Conservation (phyloP, 2,113 vertebrate genomes). For the Nibea albiflora region DNA sequence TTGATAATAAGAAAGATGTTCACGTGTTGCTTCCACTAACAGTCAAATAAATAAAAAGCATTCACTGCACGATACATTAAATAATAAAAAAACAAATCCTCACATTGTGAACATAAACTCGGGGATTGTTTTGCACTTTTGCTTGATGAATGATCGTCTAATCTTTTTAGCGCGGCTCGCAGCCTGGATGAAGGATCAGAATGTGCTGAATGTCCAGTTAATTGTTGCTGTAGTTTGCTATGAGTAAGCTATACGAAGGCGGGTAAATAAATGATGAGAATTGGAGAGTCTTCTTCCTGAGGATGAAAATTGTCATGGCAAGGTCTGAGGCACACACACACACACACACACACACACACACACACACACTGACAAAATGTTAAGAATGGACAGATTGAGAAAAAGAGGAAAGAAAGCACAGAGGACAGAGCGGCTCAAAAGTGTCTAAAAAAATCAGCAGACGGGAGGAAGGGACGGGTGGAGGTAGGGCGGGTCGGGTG, state of each 20-base stretch:
- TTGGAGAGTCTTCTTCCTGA: background rate
- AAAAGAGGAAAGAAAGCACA: constrained; percentile 7
- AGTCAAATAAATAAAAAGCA: background rate
- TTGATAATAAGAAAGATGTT: background rate
- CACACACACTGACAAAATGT: constrained; percentile 1
- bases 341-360: constrained; percentile 19
- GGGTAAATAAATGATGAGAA: constrained; percentile 3
- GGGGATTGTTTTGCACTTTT: background rate
- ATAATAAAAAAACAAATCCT: background rate
- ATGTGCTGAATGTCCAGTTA: background rate
- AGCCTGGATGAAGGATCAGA: background rate
- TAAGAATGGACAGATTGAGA: constrained; percentile 10
- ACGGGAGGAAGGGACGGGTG: background rate
- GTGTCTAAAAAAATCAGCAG: constrained; percentile 10
- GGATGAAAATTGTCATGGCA: background rate
- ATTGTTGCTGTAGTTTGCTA: background rate
- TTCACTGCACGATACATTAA: background rate
- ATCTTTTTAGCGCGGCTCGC: background rate
- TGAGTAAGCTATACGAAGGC: background rate
- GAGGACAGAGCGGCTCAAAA: constrained; percentile 20
- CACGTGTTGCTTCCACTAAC: background rate
- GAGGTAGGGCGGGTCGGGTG: background rate
- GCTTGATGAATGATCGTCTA: background rate
- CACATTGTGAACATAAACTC: background rate
- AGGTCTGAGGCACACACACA: constrained; percentile 33